Percentiles rank a stretch among this genome's conserved stretches.
Conservation (phyloP, 2,797 vertebrate species). For the Pteropus rufus region DNA sequence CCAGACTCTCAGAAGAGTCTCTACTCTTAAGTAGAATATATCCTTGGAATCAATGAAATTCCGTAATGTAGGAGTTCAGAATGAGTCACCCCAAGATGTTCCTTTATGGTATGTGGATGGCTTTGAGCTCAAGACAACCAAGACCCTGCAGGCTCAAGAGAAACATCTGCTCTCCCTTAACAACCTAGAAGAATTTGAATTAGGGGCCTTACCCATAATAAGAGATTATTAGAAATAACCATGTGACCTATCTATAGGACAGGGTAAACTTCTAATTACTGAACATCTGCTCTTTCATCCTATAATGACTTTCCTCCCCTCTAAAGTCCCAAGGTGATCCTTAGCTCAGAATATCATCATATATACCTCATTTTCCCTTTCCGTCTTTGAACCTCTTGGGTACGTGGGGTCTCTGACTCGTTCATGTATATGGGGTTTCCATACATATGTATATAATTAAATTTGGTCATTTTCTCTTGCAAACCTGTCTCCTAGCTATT, state of each 20-base stretch:
- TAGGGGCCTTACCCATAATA: neutral
- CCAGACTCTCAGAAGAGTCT: neutral
- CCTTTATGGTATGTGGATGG: neutral
- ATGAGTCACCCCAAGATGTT: neutral
- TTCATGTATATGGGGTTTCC: neutral
- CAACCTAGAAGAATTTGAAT: neutral
- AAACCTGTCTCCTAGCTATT: neutral
- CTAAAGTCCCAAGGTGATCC: neutral
- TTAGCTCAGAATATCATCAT: neutral
- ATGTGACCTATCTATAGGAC: neutral
- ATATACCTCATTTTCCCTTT: neutral
- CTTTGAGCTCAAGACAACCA: neutral
- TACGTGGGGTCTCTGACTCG: neutral
- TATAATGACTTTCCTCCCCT: neutral
- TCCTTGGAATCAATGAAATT: neutral
- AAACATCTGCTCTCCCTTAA: neutral
- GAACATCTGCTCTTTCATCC: neutral
- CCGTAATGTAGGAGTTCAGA: neutral
- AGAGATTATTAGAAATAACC: neutral
- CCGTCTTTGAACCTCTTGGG: neutral
- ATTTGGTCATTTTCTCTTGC: neutral
- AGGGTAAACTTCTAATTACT: neutral
- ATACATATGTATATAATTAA: neutral
- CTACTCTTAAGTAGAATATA: neutral
- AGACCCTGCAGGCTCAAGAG: neutral